phyloP scores from a whole-genome alignment of 2,113 vertebrate species.

The Sciurus niger region DNA sequence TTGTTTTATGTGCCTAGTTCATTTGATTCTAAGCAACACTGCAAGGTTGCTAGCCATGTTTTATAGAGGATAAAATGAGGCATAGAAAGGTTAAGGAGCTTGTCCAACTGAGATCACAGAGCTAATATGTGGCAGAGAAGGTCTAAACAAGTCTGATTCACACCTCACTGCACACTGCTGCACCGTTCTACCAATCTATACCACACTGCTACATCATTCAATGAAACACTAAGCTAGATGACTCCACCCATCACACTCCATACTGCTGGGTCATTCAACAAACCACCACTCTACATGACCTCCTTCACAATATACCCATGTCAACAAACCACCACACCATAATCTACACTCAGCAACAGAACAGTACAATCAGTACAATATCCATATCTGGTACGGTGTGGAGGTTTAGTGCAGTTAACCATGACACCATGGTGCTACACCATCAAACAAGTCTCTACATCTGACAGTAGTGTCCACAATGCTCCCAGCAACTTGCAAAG shows the following conservation, averaged over 20 bases:
- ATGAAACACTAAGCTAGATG: not conserved
- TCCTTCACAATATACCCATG: not conserved
- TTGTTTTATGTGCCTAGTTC: not conserved
- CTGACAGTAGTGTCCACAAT: not conserved
- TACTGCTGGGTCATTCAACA: not conserved
- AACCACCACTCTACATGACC: not conserved
- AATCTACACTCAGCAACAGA: not conserved
- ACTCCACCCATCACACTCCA: no score
- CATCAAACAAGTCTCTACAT: no score
- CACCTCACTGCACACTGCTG: not conserved
- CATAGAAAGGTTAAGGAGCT: conserved; percentile 15
- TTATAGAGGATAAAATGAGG: conserved; percentile 41
- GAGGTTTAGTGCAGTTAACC: not conserved
- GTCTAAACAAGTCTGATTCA: not conserved
- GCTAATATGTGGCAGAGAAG: not conserved
- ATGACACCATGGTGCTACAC: not conserved
- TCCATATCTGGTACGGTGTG: not conserved
- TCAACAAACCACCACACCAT: not conserved
- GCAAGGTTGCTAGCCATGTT: not conserved
- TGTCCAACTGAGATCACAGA: not conserved
- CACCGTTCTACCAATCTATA: no score
- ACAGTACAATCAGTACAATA: not conserved
- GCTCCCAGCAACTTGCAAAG: not conserved
- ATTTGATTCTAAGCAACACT: not conserved
- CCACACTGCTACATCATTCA: no score